Conservation (phyloP, 2,888 invertebrate genomes). For the Spodoptera exigua region DNA sequence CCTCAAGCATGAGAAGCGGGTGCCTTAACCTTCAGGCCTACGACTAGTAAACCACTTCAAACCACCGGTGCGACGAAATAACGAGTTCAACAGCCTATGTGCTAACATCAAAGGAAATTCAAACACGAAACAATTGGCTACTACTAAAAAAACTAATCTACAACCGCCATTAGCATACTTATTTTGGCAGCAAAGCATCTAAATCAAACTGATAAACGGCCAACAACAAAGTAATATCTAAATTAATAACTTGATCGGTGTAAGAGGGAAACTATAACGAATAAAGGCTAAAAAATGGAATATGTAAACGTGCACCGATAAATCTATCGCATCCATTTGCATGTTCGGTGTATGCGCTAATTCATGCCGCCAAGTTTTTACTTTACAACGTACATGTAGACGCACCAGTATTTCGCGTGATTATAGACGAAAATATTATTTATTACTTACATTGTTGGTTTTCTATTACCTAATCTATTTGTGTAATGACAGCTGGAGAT, state of each 20-base stretch:
- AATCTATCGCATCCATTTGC: conserved; percentile 53
- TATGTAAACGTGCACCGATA: conserved; percentile 46
- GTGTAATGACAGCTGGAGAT: too few relatives aligned
- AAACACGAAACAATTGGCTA: neutral
- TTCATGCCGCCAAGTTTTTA: conserved; percentile 50
- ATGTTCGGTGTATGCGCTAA: conserved; percentile 44
- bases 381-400: conserved; percentile 5
- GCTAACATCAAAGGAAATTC: conserved; percentile 21
- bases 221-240: conserved; percentile 3
- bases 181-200: conserved; percentile 35
- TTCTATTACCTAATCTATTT: too few relatives aligned
- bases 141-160: conserved; percentile 13
- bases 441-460: too few relatives aligned
- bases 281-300: conserved; percentile 22
- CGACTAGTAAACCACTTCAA: too few relatives aligned
- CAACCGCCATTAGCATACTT: conserved; percentile 16
- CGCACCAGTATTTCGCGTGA: conserved; percentile 37
- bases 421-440: conserved; percentile 1
- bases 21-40: too few relatives aligned
- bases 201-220: conserved; percentile 24
- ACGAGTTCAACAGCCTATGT: neutral
- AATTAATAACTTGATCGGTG: conserved; percentile 42
- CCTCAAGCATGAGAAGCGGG: too few relatives aligned
- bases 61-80: too few relatives aligned
- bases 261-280: conserved; percentile 29